Base-by-base conservation (phyloP, 2,888 invertebrate species). In the Latrodectus elegans region DNA sequence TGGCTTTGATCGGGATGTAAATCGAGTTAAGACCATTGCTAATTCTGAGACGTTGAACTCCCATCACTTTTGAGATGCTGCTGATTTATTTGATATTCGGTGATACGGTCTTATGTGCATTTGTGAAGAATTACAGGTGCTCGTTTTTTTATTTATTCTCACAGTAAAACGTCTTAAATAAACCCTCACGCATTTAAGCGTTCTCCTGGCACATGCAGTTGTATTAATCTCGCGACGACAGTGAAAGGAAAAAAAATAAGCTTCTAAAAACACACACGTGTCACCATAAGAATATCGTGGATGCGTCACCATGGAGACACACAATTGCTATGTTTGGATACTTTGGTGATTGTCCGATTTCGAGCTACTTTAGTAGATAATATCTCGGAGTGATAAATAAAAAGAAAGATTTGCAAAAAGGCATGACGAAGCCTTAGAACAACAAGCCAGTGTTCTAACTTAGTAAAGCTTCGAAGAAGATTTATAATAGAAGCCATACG, bases 381-480 rank as follows among this genome's bases (percentile, higher is more conserved):
- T 15, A 60, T 60, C 60, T 60, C 12, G 60, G 60, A 9, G 60
- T 3, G 60, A 10, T 12, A 12, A 10, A 12, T 6, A 38, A 38
- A 38, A 38, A 38, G 6, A 38, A 38, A 38, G 4, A 6, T 38
- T 38, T 38, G 38, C n/a, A 6, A n/a, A 15, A n/a, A 15, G 14
- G 60, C 14, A 12, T 12, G 71, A 64, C 12, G 86, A 87, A 87
- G 81, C 86, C 86, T 38, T 87, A 87, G 80, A 75, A 75, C 60
- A n/a, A 10, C 60, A 60, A 60, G 74, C 64, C 67, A 51, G 55
- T 53, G 64, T 70, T 52, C 71, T 55, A 79, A 75, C 85, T 86
- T 87, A 87, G 86, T 87, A 87, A 87, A 87, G 86, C 86, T 87
- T 87, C 86, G 73, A 17, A 76, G 86, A 67, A 81, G 77, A 87